Evolutionary conservation across 2,113 vertebrate species (phyloP), one percentile per base, ranked within the genome.

Genomic region (Macaca mulatta): DNA sequence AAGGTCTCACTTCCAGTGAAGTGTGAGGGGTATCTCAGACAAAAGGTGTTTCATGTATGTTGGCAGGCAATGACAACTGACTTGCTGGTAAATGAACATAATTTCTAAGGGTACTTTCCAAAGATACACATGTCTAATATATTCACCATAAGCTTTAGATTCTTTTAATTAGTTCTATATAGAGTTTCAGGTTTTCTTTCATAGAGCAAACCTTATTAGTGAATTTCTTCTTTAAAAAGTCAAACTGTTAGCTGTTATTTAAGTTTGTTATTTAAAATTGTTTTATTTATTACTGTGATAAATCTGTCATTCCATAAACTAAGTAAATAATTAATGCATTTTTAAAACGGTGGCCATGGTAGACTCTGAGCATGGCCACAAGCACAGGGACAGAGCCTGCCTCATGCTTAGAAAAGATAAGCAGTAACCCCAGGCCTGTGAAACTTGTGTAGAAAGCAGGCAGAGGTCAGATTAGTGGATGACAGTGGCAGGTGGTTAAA

Each of bases 401-500:
- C 45, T 90, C 87, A 88, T 14, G 10, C 22, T 87, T 97, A n/a
- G 69, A 87, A 89, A 72, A 90, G 48, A 95, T 83, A 95, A 78
- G 23, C 27, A 87, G 81, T 87, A 50, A 52, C 59, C 67, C 17
- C 25, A 89, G 70, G 79, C 84, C 59, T 27, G 6, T 89, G 50
- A 92, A 92, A 84, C 64, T 83, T 92, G 52, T 7, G 8, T 89
- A 52, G 52, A 72, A 78, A 93, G 93, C 22, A 96, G 30, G n/a
- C 75, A 72, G 82, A 83, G 83, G 59, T 96, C 82, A 93, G 23
- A 23, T 93, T 91, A 81, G 52, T 72, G n/a, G 50, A 88, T 91
- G n/a, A 97, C 70, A 79, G 92, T 88, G 70, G 70, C 94, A 93
- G 81, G 81, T 82, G 94, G 86, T 82, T 86, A 90, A 90, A 90